Conservation (phyloP, 2,797 vertebrate species). For the Coccyzus lansbergi region DNA sequence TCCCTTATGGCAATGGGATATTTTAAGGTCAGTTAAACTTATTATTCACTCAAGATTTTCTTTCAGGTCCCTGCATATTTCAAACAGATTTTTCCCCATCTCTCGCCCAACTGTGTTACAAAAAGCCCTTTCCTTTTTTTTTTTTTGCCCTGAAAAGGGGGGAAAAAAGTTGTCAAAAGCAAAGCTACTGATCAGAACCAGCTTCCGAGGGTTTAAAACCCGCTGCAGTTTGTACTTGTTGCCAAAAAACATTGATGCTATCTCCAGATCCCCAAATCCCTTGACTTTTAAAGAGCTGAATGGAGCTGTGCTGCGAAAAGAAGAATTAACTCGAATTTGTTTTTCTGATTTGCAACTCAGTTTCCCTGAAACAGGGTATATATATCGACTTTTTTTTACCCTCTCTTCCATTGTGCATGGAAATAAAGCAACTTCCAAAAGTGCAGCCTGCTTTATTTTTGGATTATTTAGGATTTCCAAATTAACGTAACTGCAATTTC, state of each 20-base stretch:
- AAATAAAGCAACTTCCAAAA: not conserved
- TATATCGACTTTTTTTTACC: not conserved
- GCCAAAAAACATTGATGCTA: constrained; percentile 1
- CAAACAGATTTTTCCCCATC: constrained; percentile 56
- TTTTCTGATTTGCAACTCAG: not conserved
- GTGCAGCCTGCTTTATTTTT: not conserved
- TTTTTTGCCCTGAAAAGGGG: not conserved
- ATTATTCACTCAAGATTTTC: constrained; percentile 61
- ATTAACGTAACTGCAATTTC: not conserved
- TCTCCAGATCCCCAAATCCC: constrained; percentile 41
- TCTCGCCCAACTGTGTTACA: constrained; percentile 42
- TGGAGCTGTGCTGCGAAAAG: not conserved
- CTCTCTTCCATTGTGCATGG: not conserved
- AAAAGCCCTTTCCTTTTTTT: not conserved
- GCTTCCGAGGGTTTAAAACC: constrained; percentile 43
- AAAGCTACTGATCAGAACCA: constrained; percentile 73
- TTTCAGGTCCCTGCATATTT: constrained; percentile 60
- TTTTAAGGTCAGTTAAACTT: constrained; percentile 73
- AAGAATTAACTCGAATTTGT: not conserved
- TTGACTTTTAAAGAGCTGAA: not conserved
- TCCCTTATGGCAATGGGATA: constrained; percentile 61
- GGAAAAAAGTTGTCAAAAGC: constrained; percentile 55
- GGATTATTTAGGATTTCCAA: not conserved
- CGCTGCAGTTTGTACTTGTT: constrained; percentile 20
- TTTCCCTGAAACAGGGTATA: not conserved